A percentile compares a stretch with the other conserved stretches of the same genome.
Conservation (phyloP, 2,888 invertebrate species). For the Smittia aterrima region DNA sequence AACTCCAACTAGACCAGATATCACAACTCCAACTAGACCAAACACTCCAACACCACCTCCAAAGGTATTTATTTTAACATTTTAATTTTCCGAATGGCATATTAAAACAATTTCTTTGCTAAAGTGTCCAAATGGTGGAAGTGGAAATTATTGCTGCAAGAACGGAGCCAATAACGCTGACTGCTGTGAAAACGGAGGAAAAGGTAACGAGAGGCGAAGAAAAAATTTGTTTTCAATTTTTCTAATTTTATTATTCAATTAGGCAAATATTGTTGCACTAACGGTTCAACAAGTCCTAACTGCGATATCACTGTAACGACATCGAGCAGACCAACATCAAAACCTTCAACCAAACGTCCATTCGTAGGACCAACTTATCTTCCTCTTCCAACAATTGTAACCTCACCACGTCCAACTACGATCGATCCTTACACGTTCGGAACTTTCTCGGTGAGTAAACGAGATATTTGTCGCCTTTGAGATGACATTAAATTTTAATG, state of each 20-base stretch:
- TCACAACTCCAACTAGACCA: neutral
- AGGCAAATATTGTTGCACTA: constrained; percentile 13
- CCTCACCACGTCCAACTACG: neutral
- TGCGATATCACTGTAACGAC: neutral
- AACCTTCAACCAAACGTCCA: neutral
- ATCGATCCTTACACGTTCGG: neutral
- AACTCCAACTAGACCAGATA: neutral
- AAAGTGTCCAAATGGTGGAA: constrained; percentile 5
- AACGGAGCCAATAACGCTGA: neutral
- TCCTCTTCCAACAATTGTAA: neutral
- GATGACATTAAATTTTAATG: too few species aligned
- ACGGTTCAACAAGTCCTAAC: neutral
- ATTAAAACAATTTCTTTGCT: too few species aligned
- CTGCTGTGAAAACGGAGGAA: neutral
- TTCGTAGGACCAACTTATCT: neutral
- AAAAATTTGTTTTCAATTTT: neutral
- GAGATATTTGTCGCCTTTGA: too few species aligned
- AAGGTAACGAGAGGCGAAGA: too few species aligned
- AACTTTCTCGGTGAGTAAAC: neutral
- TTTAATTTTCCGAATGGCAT: neutral
- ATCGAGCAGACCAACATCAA: too few species aligned
- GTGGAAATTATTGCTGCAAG: neutral
- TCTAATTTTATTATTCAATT: neutral
- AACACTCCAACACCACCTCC: neutral
- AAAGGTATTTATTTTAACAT: too few species aligned